Evolutionary conservation across 92 coral and sea anemone species (phyloP), one percentile per base, ranked within the genome.

Genomic region (Pocillopora grandis): DNA sequence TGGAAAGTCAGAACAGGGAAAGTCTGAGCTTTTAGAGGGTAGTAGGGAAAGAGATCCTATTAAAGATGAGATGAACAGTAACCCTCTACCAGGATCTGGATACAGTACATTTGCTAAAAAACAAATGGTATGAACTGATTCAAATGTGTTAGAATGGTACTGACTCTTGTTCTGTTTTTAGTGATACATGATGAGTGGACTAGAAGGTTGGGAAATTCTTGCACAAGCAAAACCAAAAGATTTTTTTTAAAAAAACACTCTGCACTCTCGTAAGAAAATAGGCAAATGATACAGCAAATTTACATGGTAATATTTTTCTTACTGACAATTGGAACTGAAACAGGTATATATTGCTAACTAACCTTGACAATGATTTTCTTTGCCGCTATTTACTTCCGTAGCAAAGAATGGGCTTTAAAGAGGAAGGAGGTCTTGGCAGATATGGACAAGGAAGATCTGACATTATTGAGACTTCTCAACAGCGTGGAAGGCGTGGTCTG

Each of bases 371-470:
- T 42, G 52, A 42, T 7, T 42, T 42, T 42, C 3, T 42, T 42
- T 42, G 52, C 52, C 8, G 0, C 8, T 42, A 7, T 42, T 42
- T 42, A 49, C 36, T 56, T 56, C 42, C 65, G 1, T 49, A 96
- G 98, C 96, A 90, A 95, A 92, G 88, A 55, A 94, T 96, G 98
- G 98, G 98, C 18, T 94, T 85, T 88, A 81, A 94, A 81, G 89
- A 82, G 9, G 98, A 98, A 5, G 80, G 88, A 87, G 98, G 98
- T 58, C 89, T 96, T 23, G 98, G 98, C 11, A 94, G 95, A 72
- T 89, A 75, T 80, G 98, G 91, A 10, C 98, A 96, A 73, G 98
- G 98, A 56, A 93, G 94, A 72, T 48, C 96, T 21, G 98, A 91
- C 37, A 92, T 96, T 88, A 88, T 96, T 15, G 98, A 96, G 72